These are phyloP conservation scores for Heliconius charithonia DNA, from an alignment of 2,888 invertebrate species.

Conservation along the genomic window DNA sequence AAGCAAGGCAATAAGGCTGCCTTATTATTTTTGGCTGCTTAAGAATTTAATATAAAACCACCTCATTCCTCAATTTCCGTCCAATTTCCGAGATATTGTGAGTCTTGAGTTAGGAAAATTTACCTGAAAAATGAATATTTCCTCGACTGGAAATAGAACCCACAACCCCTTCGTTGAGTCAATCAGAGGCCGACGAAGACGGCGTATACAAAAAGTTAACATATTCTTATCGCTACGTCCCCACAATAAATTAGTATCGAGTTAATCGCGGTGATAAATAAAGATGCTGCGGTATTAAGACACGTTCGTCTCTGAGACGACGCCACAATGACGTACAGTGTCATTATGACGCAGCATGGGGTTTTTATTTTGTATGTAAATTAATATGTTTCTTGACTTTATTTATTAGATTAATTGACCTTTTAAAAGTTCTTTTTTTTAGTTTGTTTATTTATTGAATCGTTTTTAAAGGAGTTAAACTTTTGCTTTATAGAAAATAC, in stretches of 20 bases:
- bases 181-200: neutral
- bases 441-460: neutral
- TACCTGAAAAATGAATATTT: no score
- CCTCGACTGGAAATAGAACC: no score
- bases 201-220: slow-evolving; percentile 2
- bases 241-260: slow-evolving; percentile 25
- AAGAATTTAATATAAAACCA: no score
- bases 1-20: no score
- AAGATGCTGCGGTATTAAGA: slow-evolving; percentile 23
- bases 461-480: neutral
- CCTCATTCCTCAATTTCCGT: no score
- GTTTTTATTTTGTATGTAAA: slow-evolving; percentile 20
- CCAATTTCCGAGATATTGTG: no score
- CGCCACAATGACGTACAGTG: neutral
- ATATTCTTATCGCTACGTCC: neutral
- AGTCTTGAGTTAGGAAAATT: no score
- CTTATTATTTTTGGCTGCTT: no score
- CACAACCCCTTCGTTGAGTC: no score
- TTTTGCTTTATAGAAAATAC: no score
- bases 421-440: neutral
- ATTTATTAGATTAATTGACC: slow-evolving; percentile 19
- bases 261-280: slow-evolving; percentile 33
- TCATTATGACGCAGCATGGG: slow-evolving; percentile 22
- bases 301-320: slow-evolving; percentile 3
- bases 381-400: slow-evolving; percentile 13